Evolutionary conservation across 2,888 invertebrate species (phyloP), one percentile per base, ranked within the genome.

Genomic region (Lasioglossum vierecki): DNA sequence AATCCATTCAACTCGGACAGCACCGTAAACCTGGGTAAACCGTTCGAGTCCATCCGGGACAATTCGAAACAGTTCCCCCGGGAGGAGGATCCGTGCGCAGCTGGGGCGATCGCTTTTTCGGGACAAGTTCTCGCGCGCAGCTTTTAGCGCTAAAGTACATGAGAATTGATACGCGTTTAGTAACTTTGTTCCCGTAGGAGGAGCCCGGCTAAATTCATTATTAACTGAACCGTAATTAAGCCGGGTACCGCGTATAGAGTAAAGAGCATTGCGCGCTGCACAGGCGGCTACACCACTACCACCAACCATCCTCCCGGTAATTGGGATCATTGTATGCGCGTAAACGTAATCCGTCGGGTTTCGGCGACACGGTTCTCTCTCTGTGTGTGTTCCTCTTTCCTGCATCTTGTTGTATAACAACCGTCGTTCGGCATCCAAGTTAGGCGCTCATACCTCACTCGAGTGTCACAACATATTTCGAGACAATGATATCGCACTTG

Each of bases 171-270:
- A 39, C 68, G 68, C 68, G 68, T 68, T 68, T 39, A 22, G 68
- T 68, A 68, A 68, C 68, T 68, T 68, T n/a, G 68, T 68, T 68
- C 68, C 68, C 68, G n/a, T 68, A 68, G 68, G 68, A 68, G 68
- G 68, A 68, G 68, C 39, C 39, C 22, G 22, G 22, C 39, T 68
- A 68, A 68, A 68, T 68, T 68, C 68, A 68, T 68, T 68, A 68
- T 68, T 41, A 68, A 68, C 68, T 39, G 68, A 39, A 68, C 68
- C 68, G 68, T 68, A 68, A 68, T 68, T 68, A 68, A 41, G 68
- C n/a, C 22, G 68, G 39, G 39, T 30, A 68, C 22, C n/a, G 9
- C 39, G 66, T 66, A 35, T 66, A 35, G 68, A 41, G 68, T 18
- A 39, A 35, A 66, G 66, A 66, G 60, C 60, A 63, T 22, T 66